These are phyloP conservation scores for Suncus etruscus DNA, from an alignment of 2,113 vertebrate species.

Conservation along the genomic window DNA sequence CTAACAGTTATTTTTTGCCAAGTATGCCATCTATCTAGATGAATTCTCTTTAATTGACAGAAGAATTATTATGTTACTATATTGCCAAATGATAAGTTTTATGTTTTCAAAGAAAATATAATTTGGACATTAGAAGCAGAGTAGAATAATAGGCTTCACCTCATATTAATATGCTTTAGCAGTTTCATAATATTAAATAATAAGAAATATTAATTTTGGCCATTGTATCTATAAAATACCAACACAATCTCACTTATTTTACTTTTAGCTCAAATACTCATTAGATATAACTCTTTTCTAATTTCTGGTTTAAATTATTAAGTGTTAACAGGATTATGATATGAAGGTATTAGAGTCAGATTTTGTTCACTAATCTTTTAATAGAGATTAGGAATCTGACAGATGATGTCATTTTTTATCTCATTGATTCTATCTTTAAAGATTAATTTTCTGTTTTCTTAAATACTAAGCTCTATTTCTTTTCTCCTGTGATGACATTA, in stretches of 20 bases:
- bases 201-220: constrained; percentile 28
- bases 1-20: background rate
- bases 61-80: background rate
- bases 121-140: background rate
- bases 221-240: background rate
- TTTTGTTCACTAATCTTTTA: constrained; percentile 69
- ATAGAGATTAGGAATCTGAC: constrained; percentile 63
- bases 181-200: constrained; percentile 19
- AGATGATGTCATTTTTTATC: background rate
- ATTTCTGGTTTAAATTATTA: constrained; percentile 57
- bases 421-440: constrained; percentile 69
- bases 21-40: background rate
- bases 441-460: constrained; percentile 56
- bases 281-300: background rate
- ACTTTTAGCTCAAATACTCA: constrained; percentile 31
- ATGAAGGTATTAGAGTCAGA: constrained; percentile 51
- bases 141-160: constrained; percentile 13
- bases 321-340: constrained; percentile 60
- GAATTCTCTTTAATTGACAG: background rate
- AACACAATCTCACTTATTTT: background rate
- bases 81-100: background rate
- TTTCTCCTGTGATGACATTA: constrained; percentile 59
- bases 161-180: background rate
- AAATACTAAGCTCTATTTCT: constrained; percentile 41
- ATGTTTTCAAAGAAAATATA: background rate